Evolutionary conservation across 2,797 vertebrate species (phyloP), one percentile per base, ranked within the genome.

Genomic region (Delichon dasypus): DNA sequence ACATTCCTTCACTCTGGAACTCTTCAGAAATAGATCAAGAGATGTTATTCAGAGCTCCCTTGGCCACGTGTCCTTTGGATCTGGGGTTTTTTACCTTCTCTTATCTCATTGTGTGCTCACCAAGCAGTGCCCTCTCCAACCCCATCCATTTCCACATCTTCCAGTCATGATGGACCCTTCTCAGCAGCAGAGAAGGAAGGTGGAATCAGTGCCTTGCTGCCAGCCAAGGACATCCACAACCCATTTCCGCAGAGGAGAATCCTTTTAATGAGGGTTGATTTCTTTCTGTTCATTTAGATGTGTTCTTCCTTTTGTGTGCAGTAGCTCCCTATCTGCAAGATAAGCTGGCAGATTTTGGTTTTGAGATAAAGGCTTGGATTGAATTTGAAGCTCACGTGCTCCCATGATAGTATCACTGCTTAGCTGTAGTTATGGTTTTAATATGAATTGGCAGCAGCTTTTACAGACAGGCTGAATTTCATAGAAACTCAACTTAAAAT

Each of bases 401-500:
- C 75, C 85, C 88, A 87, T 71, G 62, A 36, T 77, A 42, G 76
- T 86, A 76, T 67, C 51, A 50, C 85, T 70, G 64, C 62, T 96
- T 97, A 92, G 66, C 89, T 64, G 38, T 65, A 79, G 54, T 82
- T 94, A 66, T 14, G 62, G 44, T 84, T 94, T 96, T 96, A 86
- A 92, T 89, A 60, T 58, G 92, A 90, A 85, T 54, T 95, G 90
- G 76, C 91, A 94, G 91, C 91, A 93, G 93, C 79, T 91, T 95
- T 97, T 95, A 81, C 40, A 92, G 60, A 76, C 67, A 26, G 60
- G 42, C 83, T 95, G 94, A 91, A 96, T 82, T 96, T 97, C 87
- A 55, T 48, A 13, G 68, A 87, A 86, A 84, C 62, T 74, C 48
- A 89, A 71, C 95, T 97, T 96, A 91, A 97, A 96, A 94, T 92